phyloP scores from a whole-genome alignment of 2,797 vertebrate species.

The Acipenser ruthenus region DNA sequence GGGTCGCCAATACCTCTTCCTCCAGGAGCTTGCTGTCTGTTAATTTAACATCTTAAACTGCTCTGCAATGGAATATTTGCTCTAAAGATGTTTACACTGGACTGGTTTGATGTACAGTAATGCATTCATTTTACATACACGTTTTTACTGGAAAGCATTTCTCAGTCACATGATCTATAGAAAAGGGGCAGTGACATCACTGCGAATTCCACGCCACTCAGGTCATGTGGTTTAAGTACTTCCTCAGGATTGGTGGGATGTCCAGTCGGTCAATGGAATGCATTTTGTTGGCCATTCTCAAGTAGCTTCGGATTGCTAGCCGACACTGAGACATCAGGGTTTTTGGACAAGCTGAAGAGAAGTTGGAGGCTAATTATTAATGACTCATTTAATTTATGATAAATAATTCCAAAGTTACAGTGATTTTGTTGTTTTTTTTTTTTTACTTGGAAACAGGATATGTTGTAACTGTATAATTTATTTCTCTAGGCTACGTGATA shows the following conservation, averaged over 20 bases:
- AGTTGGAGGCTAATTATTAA: conserved; percentile 5
- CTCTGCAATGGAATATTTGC: no score
- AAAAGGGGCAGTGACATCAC: no score
- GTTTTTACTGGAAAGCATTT: no score
- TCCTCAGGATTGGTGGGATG: conserved; percentile 62
- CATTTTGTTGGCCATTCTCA: conserved; percentile 48
- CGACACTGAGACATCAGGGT: conserved; percentile 75
- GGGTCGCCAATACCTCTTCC: no score
- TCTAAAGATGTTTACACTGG: no score
- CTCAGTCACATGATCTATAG: no score
- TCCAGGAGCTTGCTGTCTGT: no score
- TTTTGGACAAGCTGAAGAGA: conserved; percentile 63
- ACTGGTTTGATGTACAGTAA: no score
- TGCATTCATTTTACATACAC: no score
- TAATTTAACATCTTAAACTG: no score
- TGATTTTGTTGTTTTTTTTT: background rate
- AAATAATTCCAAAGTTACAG: background rate
- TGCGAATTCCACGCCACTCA: background rate
- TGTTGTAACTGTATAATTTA: no score
- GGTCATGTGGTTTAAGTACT: conserved; percentile 67
- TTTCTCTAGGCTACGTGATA: no score
- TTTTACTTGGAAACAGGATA: background rate
- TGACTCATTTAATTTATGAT: background rate
- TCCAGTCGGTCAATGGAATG: conserved; percentile 59
- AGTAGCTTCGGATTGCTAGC: conserved; percentile 60